Conservation (phyloP, 2,113 vertebrate genomes). For the Brevimyrus niger region DNA sequence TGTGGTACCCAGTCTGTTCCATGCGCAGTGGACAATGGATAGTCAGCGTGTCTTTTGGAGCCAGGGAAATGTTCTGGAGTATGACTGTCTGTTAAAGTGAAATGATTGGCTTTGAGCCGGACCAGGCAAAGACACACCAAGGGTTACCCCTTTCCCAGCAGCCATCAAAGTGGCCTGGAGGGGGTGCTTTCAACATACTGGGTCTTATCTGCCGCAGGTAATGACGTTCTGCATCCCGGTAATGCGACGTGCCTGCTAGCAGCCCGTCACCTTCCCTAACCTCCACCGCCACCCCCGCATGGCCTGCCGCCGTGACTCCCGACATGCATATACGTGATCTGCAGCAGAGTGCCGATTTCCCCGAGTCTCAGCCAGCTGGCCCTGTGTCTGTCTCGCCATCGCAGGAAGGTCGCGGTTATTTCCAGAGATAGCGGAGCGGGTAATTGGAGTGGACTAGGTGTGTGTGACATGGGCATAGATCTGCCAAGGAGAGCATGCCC, state of each 20-base stretch:
- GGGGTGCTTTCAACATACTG: not conserved
- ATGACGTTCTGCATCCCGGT: not conserved
- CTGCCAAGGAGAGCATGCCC: not conserved
- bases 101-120: not conserved
- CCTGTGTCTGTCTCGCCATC: not conserved
- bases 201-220: not conserved
- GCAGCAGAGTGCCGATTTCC: not conserved
- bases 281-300: slow-evolving; percentile 10
- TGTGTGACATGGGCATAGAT: not conserved
- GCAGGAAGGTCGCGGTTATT: not conserved
- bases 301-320: not conserved
- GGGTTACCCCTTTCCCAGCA: not conserved
- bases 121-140: not conserved
- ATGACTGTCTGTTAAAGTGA: not conserved
- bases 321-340: not conserved
- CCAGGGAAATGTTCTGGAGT: not conserved
- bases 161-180: not conserved
- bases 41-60: not conserved
- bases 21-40: not conserved
- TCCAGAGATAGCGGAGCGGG: not conserved
- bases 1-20: not conserved
- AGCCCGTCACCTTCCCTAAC: slow-evolving; percentile 30
- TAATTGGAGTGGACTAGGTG: not conserved
- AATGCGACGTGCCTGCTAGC: slow-evolving; percentile 14
- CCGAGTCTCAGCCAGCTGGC: not conserved